Percentiles rank a stretch among this genome's conserved stretches.
These are phyloP conservation scores for Sinosuthora webbiana DNA, from an alignment of 2,113 vertebrate species.

Conservation along the genomic window DNA sequence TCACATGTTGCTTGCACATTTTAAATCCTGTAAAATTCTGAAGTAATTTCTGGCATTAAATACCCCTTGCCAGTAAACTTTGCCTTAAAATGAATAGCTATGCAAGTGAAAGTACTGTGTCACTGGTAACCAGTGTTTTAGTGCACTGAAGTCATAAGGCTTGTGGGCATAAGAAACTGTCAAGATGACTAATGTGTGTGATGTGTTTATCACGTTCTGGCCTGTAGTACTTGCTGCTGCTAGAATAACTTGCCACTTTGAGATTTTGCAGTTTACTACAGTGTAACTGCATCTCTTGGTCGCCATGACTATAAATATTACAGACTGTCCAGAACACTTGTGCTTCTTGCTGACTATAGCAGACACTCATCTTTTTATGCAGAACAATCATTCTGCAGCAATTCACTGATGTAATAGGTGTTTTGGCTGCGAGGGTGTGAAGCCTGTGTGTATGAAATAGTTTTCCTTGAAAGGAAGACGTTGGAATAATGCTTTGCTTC, in stretches of 20 bases:
- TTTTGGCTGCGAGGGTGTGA: background rate
- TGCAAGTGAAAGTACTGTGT: background rate
- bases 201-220: background rate
- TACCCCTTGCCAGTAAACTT: background rate
- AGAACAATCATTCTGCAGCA: background rate
- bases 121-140: background rate
- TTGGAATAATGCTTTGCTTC: background rate
- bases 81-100: background rate
- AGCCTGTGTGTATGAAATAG: constrained; percentile 7
- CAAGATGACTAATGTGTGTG: background rate
- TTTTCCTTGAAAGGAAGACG: constrained; percentile 56
- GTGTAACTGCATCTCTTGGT: background rate
- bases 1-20: background rate
- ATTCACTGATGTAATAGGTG: background rate
- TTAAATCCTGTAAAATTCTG: background rate
- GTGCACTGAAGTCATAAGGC: background rate
- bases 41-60: background rate
- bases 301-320: background rate
- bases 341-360: background rate
- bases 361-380: background rate
- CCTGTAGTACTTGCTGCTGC: background rate
- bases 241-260: background rate
- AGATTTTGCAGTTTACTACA: background rate
- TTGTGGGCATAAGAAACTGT: background rate
- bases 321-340: background rate